Evolutionary conservation across 2,113 vertebrate species (phyloP).

Genomic region (Odontesthes bonariensis): DNA sequence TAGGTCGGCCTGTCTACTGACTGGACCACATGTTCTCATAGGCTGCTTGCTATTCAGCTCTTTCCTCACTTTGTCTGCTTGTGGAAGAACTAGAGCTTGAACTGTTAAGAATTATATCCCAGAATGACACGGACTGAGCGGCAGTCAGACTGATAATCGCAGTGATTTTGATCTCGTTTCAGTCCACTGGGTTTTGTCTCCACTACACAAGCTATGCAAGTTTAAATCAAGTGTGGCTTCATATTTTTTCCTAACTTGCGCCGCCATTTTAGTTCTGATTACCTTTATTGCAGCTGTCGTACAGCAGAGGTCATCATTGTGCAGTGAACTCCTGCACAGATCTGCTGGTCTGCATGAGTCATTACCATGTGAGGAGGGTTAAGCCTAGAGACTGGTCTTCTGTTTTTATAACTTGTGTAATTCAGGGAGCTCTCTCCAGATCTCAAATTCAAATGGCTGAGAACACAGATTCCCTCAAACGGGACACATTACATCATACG

Average conservation of each 20-base stretch:
- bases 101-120: constrained; percentile 21
- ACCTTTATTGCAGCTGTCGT: constrained; percentile 16
- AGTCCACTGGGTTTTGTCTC: not conserved
- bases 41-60: constrained; percentile 72
- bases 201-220: not conserved
- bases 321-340: constrained; percentile 21
- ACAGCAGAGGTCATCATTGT: constrained; percentile 68
- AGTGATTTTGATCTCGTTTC: not conserved
- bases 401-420: constrained; percentile 67
- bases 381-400: constrained; percentile 47
- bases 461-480: constrained; percentile 22
- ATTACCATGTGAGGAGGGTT: constrained; percentile 74
- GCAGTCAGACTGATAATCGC: not conserved
- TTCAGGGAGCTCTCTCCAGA: constrained; percentile 33
- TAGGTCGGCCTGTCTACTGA: constrained; percentile 77
- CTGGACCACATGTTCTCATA: constrained; percentile 82
- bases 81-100: constrained; percentile 40
- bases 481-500: not conserved
- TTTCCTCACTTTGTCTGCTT: constrained; percentile 54
- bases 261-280: not conserved
- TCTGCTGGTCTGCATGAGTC: constrained; percentile 61
- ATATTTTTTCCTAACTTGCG: not conserved
- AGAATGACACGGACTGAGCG: constrained; percentile 16
- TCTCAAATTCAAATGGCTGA: constrained; percentile 32
- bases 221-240: not conserved